A percentile compares a stretch with the other conserved stretches of the same genome.
Evolutionary conservation across 2,113 vertebrate species (phyloP).

Genomic region (Zonotrichia leucophrys): DNA sequence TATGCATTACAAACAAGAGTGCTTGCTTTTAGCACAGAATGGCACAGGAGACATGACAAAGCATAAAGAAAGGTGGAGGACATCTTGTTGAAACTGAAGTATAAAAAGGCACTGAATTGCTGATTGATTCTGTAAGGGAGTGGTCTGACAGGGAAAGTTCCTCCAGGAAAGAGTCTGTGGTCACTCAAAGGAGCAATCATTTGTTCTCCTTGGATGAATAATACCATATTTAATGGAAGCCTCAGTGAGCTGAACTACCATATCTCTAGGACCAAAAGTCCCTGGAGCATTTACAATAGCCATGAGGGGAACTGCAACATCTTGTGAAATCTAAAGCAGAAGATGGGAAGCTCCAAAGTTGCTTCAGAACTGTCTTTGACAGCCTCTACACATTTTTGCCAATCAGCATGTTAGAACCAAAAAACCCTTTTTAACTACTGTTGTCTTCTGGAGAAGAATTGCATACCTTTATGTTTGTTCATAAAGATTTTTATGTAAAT

Average conservation of each 20-base stretch:
- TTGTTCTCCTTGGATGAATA: neutral
- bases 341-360: neutral
- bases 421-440: neutral
- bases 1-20: neutral
- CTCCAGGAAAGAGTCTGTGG: neutral
- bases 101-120: neutral
- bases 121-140: neutral
- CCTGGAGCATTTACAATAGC: neutral
- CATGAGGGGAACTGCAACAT: neutral
- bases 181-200: neutral
- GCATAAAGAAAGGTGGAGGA: neutral
- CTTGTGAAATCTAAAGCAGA: neutral
- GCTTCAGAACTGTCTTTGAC: neutral
- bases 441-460: neutral
- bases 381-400: neutral
- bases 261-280: neutral
- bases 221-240: neutral
- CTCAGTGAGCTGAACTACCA: neutral
- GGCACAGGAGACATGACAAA: neutral
- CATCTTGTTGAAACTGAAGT: neutral
- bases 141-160: neutral
- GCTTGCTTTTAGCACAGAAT: neutral
- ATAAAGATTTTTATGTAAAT: neutral
- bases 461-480: rapidly evolving
- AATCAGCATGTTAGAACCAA: neutral